These are phyloP conservation scores for Stegostoma tigrinum DNA, from an alignment of 2,113 vertebrate species.

Conservation along the genomic window DNA sequence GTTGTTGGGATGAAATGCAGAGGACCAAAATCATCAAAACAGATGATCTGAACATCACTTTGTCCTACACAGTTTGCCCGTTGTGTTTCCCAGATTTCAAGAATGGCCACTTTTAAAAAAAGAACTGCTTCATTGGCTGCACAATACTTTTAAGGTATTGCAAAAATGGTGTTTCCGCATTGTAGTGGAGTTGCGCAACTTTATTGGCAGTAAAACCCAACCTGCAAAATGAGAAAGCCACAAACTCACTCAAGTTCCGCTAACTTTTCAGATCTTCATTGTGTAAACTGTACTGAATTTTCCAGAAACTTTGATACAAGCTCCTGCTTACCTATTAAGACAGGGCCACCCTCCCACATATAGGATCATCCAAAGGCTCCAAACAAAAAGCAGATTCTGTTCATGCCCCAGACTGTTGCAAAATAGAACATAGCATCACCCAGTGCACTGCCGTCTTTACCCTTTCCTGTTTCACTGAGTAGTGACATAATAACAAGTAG, in stretches of 20 bases:
- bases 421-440: neutral
- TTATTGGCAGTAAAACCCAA: neutral
- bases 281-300: neutral
- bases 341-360: neutral
- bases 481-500: too few species aligned
- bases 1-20: neutral
- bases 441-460: neutral
- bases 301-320: neutral
- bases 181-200: neutral
- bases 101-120: neutral
- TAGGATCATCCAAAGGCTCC: neutral
- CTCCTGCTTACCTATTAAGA: neutral
- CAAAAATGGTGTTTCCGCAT: neutral
- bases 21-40: neutral
- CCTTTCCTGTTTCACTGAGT: neutral
- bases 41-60: neutral
- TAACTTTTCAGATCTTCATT: neutral
- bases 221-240: neutral
- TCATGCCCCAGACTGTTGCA: neutral
- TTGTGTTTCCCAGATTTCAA: neutral
- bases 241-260: neutral
- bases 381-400: neutral
- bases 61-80: neutral
- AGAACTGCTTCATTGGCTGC: neutral
- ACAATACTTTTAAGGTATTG: neutral